Evolutionary conservation across 2,888 invertebrate species (phyloP).

Genomic region (Horisme vitalbata): DNA sequence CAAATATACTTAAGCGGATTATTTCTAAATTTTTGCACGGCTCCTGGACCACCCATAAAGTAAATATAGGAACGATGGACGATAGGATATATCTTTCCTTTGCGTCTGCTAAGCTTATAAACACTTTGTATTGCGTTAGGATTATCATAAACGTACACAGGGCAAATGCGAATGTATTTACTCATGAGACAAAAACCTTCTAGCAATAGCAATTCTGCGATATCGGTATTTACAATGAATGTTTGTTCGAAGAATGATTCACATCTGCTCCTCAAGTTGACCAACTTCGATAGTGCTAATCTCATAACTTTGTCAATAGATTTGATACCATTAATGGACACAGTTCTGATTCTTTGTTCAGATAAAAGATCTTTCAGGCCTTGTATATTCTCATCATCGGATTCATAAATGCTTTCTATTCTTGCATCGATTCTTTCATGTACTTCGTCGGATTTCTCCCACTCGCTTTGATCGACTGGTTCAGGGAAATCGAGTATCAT

Average conservation of each 20-base stretch:
- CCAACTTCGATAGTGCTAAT: slow-evolving; percentile 49
- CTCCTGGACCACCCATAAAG: slow-evolving; percentile 77
- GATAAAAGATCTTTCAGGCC: slow-evolving; percentile 55
- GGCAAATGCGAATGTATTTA: slow-evolving; percentile 85
- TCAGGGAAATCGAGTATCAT: slow-evolving; percentile 71
- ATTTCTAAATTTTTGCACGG: slow-evolving; percentile 72
- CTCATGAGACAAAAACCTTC: slow-evolving; percentile 85
- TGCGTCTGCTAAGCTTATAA: slow-evolving; percentile 67
- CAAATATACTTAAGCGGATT: slow-evolving; percentile 82
- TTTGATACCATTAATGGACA: slow-evolving; percentile 65
- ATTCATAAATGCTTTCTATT: slow-evolving; percentile 69
- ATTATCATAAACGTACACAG: slow-evolving; percentile 82
- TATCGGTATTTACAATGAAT: slow-evolving; percentile 72
- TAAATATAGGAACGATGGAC: slow-evolving; percentile 84
- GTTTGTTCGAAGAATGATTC: slow-evolving; percentile 83
- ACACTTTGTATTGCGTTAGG: slow-evolving; percentile 71
- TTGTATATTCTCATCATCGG: slow-evolving; percentile 69
- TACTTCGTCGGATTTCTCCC: slow-evolving; percentile 77
- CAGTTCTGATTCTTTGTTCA: slow-evolving; percentile 71
- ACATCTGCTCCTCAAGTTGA: slow-evolving; percentile 64
- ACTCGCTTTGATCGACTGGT: slow-evolving; percentile 67
- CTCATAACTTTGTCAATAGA: slow-evolving; percentile 54
- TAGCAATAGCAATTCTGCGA: slow-evolving; percentile 81
- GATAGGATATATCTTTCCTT: slow-evolving; percentile 75
- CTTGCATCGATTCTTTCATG: slow-evolving; percentile 67